These are phyloP conservation scores for Drosophila histrio DNA, from an alignment of 2,888 invertebrate genomes.

Conservation along the genomic window DNA sequence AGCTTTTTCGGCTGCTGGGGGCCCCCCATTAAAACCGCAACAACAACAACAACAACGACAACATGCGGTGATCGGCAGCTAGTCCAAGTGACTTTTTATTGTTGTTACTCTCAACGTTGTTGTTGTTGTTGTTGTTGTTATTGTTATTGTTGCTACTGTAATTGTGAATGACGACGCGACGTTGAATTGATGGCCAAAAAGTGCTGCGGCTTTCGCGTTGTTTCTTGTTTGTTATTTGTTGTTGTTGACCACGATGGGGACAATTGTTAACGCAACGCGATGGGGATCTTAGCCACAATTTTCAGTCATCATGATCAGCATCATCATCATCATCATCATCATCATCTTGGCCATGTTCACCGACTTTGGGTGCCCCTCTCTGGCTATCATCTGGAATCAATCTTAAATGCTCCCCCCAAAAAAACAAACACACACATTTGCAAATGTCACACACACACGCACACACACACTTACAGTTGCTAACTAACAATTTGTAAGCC, in stretches of 20 bases:
- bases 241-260: slow-evolving; percentile 47
- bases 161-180: slow-evolving; percentile 42
- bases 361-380: slow-evolving; percentile 36
- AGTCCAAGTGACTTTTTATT: slow-evolving; percentile 48
- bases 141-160: slow-evolving; percentile 26
- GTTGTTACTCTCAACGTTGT: slow-evolving; percentile 18
- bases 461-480: background rate
- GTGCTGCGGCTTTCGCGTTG: slow-evolving; percentile 1
- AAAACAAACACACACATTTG: slow-evolving; percentile 45
- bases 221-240: background rate
- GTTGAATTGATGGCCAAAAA: slow-evolving; percentile 46
- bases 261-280: slow-evolving; percentile 56
- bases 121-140: slow-evolving; percentile 3
- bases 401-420: slow-evolving; percentile 53
- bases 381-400: slow-evolving; percentile 62
- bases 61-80: slow-evolving; percentile 67
- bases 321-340: slow-evolving; percentile 4
- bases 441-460: slow-evolving; percentile 41
- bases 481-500: background rate
- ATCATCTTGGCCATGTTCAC: slow-evolving; percentile 18
- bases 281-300: slow-evolving; percentile 31
- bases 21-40: slow-evolving; percentile 41
- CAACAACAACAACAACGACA: slow-evolving; percentile 33
- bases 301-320: background rate
- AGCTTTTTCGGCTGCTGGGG: slow-evolving; percentile 49